These are phyloP conservation scores for Tribolium madens DNA, from an alignment of 1,140 invertebrate species.

Conservation along the genomic window DNA sequence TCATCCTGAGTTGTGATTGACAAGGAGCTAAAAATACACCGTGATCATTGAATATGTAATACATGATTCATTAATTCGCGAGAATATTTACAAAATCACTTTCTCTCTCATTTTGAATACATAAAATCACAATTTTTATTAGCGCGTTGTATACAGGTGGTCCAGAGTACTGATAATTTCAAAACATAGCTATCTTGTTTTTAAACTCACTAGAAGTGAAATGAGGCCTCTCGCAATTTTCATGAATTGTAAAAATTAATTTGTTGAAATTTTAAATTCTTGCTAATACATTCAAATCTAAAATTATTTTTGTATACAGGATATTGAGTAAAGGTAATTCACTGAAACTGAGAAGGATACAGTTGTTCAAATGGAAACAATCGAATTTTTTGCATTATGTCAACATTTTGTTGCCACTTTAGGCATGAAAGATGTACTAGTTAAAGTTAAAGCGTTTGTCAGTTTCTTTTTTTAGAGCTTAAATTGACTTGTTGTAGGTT, in stretches of 20 bases:
- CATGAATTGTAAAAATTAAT: neutral
- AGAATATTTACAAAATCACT: neutral
- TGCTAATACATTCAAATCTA: neutral
- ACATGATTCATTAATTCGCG: neutral
- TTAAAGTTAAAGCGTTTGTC: neutral
- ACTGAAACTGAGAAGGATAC: neutral
- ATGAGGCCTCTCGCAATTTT: too few relatives aligned
- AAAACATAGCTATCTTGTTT: too few relatives aligned
- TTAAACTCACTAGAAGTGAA: too few relatives aligned
- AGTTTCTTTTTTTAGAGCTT: neutral
- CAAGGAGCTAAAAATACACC: neutral
- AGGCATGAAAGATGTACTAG: neutral
- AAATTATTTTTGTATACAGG: neutral
- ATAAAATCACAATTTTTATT: neutral
- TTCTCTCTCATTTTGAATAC: neutral
- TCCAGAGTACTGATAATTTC: too few relatives aligned
- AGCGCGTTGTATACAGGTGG: neutral
- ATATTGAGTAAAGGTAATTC: neutral
- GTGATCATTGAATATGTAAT: neutral
- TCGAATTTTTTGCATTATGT: neutral
- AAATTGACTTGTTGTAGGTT: constrained; percentile 44
- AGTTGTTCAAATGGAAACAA: neutral
- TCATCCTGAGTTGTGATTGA: neutral
- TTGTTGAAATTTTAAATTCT: neutral
- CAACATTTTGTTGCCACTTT: neutral